Evolutionary conservation across 2,888 invertebrate genomes (phyloP).

Genomic region (Maniola hyperantus): DNA sequence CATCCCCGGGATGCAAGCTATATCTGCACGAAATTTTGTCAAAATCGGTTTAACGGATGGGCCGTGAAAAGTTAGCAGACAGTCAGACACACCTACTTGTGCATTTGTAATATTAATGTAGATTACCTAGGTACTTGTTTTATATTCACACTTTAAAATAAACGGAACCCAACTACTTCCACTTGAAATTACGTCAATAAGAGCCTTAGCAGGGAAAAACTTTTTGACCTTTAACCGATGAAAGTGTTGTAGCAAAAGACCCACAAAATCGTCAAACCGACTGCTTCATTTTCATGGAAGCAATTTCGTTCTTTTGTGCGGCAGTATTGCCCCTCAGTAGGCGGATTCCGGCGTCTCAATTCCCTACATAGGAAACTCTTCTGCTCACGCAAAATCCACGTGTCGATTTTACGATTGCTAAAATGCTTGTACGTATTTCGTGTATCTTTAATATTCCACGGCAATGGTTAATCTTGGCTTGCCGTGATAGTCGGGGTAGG

Average conservation of each 20-base stretch:
- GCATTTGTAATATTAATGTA: too few species aligned
- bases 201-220: too few species aligned
- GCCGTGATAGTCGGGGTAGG: too few species aligned
- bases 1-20: too few species aligned
- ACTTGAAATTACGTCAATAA: neutral
- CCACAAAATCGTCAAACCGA: conserved; percentile 67
- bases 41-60: too few species aligned
- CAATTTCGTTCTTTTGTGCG: conserved; percentile 67
- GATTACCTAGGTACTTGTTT: too few species aligned
- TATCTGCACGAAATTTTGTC: too few species aligned
- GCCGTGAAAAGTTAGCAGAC: too few species aligned
- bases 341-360: conserved; percentile 63
- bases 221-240: conserved; percentile 25
- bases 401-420: conserved; percentile 36
- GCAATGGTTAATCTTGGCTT: neutral
- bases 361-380: conserved; percentile 54
- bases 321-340: conserved; percentile 70
- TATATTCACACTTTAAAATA: too few species aligned
- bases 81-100: too few species aligned
- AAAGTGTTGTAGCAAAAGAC: conserved; percentile 64
- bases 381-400: conserved; percentile 48
- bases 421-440: conserved; percentile 33
- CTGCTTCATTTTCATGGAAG: conserved; percentile 73
- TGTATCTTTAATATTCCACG: neutral
- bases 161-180: too few species aligned